Percentiles rank a stretch among this genome's conserved stretches.
Evolutionary conservation across 2,888 invertebrate genomes (phyloP).

Genomic region (Noctua janthe): DNA sequence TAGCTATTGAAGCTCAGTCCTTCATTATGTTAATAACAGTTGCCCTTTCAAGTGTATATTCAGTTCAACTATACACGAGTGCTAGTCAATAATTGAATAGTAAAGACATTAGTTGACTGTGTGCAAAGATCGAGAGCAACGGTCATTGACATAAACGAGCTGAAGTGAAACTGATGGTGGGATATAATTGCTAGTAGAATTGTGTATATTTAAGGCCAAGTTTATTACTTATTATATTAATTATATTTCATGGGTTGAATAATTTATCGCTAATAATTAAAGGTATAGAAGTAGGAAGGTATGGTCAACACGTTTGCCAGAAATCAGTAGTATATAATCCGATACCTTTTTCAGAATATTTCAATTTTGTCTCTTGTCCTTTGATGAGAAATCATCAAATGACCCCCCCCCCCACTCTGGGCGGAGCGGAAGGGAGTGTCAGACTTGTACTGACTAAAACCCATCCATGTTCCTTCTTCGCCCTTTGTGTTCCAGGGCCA

Average conservation of each 20-base stretch:
- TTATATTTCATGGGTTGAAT: not conserved
- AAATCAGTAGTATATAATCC: too few relatives aligned
- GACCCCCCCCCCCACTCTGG: too few relatives aligned
- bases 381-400: too few relatives aligned
- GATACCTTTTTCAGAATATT: too few relatives aligned
- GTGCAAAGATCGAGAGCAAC: conserved; percentile 53
- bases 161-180: conserved; percentile 2
- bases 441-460: too few relatives aligned
- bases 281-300: not conserved
- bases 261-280: not conserved
- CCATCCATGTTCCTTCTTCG: too few relatives aligned
- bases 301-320: too few relatives aligned
- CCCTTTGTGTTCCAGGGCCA: too few relatives aligned
- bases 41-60: conserved; percentile 30
- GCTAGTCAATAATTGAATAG: conserved; percentile 41
- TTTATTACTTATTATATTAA: not conserved
- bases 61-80: conserved; percentile 7
- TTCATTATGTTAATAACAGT: conserved; percentile 21
- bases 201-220: not conserved
- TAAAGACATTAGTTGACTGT: conserved; percentile 35
- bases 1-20: not conserved
- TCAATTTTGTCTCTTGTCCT: too few relatives aligned
- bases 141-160: conserved; percentile 32
- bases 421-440: too few relatives aligned
- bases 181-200: not conserved